Base-by-base conservation (phyloP, 2,888 invertebrate genomes). In the Scrobipalpa atriplicella region DNA sequence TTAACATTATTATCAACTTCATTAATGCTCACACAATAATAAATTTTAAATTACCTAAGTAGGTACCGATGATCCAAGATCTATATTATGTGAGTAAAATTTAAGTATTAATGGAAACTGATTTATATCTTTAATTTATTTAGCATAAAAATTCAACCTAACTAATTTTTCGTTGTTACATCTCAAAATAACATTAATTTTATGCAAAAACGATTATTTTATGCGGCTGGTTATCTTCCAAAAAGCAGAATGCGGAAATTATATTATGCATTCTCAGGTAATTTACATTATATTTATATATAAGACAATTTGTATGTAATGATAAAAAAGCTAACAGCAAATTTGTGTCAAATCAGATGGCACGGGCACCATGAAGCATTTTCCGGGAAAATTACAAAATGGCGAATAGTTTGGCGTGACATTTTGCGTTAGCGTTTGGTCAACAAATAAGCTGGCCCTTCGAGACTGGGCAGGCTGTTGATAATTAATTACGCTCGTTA, bases 341-440 rank as follows among this genome's bases (percentile, higher is more conserved):
- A n/a, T n/a, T 29, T 29, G 2, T 29, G 29, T 29, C n/a, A n/a
- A n/a, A 29, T 29, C 29, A 3, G 29, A 29, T 29, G 29, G 29
- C 5, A 1, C 1, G 10, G 9, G 8, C 0, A 16, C 2, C 7
- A 16, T 18, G 18, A 18, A 9, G 1, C 18, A 9, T 54, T 16
- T 21, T 1, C 8, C 6, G 29, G 16, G 36, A 8, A 9, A 6
- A 58, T 38, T 38, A 1, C n/a, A 38, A 38, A 58, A 79, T 85
- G 72, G 83, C 87, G 85, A 58, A 79, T 85, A 73, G 84, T 87
- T 85, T 88, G 87, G 84, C 88, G 86, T 88, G 87, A 75, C 76
- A 72, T 67, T 74, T 68, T 71, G 69, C 77, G 73, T 77, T 81
- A 80, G 80, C 78, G n/a, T n/a, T n/a, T n/a, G n/a, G n/a, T 36